A percentile compares a stretch with the other conserved stretches of the same genome.
Conservation (phyloP, 2,113 vertebrate genomes). For the Vanacampus margaritifer region DNA sequence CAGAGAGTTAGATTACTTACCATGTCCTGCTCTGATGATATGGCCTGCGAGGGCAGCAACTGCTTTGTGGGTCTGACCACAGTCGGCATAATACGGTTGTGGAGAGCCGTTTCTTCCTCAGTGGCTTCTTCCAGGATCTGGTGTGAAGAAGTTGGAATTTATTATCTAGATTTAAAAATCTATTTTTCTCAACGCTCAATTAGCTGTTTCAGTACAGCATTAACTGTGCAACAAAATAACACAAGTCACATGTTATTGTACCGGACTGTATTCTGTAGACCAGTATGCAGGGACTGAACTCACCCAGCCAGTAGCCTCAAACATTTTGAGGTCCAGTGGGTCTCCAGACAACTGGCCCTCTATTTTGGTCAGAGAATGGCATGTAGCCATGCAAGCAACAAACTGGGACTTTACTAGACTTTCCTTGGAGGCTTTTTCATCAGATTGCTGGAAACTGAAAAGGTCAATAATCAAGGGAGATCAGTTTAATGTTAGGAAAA, state of each 20-base stretch:
- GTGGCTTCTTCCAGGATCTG: slow-evolving; percentile 95
- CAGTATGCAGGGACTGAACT: slow-evolving; percentile 48
- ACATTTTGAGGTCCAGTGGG: slow-evolving; percentile 97
- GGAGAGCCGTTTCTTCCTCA: slow-evolving; percentile 94
- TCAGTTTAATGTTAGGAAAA: neutral
- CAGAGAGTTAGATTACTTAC: slow-evolving; percentile 56
- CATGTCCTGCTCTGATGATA: slow-evolving; percentile 82
- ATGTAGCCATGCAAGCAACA: slow-evolving; percentile 95
- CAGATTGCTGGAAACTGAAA: slow-evolving; percentile 84
- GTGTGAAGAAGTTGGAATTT: neutral
- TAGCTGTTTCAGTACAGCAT: neutral
- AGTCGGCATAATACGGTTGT: slow-evolving; percentile 95
- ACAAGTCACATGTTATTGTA: neutral
- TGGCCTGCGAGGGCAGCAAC: slow-evolving; percentile 77
- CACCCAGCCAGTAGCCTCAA: slow-evolving; percentile 97
- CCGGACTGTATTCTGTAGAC: neutral
- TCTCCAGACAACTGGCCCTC: slow-evolving; percentile 93
- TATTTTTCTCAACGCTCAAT: neutral
- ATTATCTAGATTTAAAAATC: neutral
- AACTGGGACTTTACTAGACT: slow-evolving; percentile 88
- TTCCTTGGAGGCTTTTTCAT: slow-evolving; percentile 83
- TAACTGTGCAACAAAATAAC: too few relatives aligned
- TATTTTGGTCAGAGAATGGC: slow-evolving; percentile 98
- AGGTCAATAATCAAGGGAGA: neutral
- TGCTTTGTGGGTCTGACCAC: slow-evolving; percentile 92